Evolutionary conservation across 2,888 invertebrate species (phyloP).

Genomic region (Deilephila elpenor): DNA sequence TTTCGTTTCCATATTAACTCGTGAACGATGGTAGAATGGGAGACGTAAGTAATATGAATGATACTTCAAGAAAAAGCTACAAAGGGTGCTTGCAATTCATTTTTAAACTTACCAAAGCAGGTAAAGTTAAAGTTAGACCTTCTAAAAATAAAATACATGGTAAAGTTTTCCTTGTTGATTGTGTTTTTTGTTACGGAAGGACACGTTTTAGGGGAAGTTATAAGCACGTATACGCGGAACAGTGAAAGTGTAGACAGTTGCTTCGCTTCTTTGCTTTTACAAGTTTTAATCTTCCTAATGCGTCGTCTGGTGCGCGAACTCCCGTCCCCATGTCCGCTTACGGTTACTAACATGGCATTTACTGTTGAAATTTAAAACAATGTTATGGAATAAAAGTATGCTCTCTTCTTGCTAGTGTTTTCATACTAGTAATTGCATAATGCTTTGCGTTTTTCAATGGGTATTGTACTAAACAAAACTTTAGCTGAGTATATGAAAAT

Average conservation of each 20-base stretch:
- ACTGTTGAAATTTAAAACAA: constrained; percentile 41
- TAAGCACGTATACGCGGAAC: constrained; percentile 9
- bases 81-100: not conserved
- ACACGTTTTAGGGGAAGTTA: constrained; percentile 24
- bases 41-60: too few species aligned
- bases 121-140: constrained; percentile 13
- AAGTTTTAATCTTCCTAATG: constrained; percentile 83
- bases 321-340: constrained; percentile 66
- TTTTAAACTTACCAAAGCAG: not conserved
- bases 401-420: not conserved
- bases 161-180: constrained; percentile 2
- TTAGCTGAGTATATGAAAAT: too few species aligned
- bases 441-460: not conserved
- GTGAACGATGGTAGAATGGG: not conserved
- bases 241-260: constrained; percentile 47
- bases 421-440: not conserved
- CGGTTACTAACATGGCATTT: constrained; percentile 54
- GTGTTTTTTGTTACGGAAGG: constrained; percentile 23
- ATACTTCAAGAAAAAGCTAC: too few species aligned
- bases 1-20: not conserved
- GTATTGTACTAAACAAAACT: too few species aligned
- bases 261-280: constrained; percentile 73
- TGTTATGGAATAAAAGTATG: constrained; percentile 19
- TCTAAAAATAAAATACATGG: not conserved
- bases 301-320: constrained; percentile 65